These are phyloP conservation scores for Nyctibius bracteatus DNA, from an alignment of 2,113 vertebrate species.

Conservation along the genomic window DNA sequence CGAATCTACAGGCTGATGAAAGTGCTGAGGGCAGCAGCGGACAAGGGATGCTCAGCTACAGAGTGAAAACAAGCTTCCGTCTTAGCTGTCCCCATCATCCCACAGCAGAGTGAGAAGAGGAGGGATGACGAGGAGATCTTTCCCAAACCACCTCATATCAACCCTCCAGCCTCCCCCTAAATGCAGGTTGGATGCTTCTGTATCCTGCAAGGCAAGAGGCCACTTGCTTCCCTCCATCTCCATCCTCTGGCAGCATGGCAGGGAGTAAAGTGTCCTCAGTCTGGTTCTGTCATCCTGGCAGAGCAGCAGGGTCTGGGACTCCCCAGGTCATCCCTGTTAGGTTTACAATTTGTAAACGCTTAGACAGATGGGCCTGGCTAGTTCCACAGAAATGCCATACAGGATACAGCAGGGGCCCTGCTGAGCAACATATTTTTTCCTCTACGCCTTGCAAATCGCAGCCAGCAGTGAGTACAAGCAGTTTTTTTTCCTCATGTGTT, in stretches of 20 bases:
- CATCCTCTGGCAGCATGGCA: neutral
- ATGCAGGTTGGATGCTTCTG: neutral
- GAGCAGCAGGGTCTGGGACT: neutral
- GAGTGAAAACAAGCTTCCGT: neutral
- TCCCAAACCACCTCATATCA: neutral
- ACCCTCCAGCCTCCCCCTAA: neutral
- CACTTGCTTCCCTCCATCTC: neutral
- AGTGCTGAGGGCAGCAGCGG: neutral
- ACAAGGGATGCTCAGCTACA: neutral
- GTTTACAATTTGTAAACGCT: neutral
- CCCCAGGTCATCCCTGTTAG: neutral
- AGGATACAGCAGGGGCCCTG: constrained; percentile 22
- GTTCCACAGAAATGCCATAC: neutral
- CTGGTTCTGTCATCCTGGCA: neutral
- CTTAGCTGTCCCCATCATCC: neutral
- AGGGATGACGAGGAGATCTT: neutral
- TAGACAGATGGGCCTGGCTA: constrained; percentile 31
- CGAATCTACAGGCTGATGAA: neutral
- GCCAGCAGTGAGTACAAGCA: neutral
- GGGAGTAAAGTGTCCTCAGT: neutral
- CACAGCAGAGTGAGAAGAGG: neutral
- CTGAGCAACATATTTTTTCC: constrained; percentile 46
- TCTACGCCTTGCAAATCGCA: neutral
- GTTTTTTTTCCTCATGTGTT: neutral
- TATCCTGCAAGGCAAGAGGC: neutral